Evolutionary conservation across 2,797 vertebrate species (phyloP), one percentile per base, ranked within the genome.

Genomic region (Phataginus tetradactyla): DNA sequence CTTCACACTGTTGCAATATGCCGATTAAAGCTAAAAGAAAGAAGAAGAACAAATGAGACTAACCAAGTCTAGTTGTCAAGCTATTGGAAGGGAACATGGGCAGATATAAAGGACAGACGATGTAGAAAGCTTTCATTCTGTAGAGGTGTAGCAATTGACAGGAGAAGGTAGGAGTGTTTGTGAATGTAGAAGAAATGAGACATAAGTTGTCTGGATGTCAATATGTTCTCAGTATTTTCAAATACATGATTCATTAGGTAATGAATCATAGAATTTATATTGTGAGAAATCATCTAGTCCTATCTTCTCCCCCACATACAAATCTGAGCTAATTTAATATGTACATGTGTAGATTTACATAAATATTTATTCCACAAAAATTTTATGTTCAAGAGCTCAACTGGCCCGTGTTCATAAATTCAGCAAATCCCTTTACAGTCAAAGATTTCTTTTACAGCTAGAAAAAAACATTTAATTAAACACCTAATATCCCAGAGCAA

Each of bases 281-380:
- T 83, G 29, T 53, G 39, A 87, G 55, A 88, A 42, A 79, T 78
- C 57, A 77, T 32, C 25, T 69, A 34, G 29, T 39, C 42, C 9
- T 75, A 39, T 64, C 42, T 55, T 78, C 29, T 90, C 23, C 14
- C 12, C 49, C 51, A 78, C 18, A 12, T 59, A n/a, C 1, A 34
- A 94, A 84, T 77, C 12, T 63, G 53, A 92, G n/a, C 57, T 84
- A 23, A 86, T 51, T 86, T 61, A 88, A 86, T 74, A 57, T 57
- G 5, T 39, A 39, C 66, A 12, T 66, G 5, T 37, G 11, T 37
- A 27, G 81, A 57, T 91, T 80, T 78, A 64, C 11, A 63, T 66
- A 86, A 96, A 90, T 87, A 87, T 69, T 53, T 64, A 90, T 45
- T 77, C n/a, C 13, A 66, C 68, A 51, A 95, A 93, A 51, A 17